Conservation (phyloP, 2,797 vertebrate genomes). For the Sphenodon punctatus region DNA sequence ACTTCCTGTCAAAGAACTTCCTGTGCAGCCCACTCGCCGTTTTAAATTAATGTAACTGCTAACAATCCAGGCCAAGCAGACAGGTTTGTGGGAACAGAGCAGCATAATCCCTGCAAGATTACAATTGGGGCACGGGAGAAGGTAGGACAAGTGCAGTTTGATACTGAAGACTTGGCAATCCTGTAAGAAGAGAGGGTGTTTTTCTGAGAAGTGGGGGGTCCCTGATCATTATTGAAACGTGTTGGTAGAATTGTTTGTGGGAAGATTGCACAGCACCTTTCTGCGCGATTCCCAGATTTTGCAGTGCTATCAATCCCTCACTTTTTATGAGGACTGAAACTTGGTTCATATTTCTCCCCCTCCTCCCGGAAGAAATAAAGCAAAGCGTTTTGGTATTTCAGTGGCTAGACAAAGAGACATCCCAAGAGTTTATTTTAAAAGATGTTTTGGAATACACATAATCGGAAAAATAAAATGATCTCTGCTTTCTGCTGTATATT, state of each 20-base stretch:
- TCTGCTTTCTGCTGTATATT: neutral
- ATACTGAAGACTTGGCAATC: neutral
- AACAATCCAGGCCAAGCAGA: no score
- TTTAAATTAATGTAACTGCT: no score
- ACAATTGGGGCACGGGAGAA: neutral
- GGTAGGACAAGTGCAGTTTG: neutral
- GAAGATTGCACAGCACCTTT: neutral
- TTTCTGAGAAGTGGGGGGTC: neutral
- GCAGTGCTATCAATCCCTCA: neutral
- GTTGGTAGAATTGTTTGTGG: neutral
- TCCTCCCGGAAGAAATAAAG: neutral
- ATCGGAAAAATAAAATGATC: neutral
- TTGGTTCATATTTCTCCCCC: neutral
- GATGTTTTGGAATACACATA: slow-evolving; percentile 14
- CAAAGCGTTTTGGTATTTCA: slow-evolving; percentile 17
- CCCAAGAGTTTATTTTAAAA: neutral
- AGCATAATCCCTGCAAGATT: neutral
- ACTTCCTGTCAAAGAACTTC: no score
- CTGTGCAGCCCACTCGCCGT: no score
- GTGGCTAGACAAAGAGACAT: slow-evolving; percentile 18
- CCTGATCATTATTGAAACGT: neutral
- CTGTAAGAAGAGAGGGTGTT: neutral
- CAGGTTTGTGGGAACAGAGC: neutral
- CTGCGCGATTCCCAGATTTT: neutral
- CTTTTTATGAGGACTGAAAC: slow-evolving; percentile 10